phyloP scores from a whole-genome alignment of 2,113 vertebrate genomes.

The Platichthys flesus region DNA sequence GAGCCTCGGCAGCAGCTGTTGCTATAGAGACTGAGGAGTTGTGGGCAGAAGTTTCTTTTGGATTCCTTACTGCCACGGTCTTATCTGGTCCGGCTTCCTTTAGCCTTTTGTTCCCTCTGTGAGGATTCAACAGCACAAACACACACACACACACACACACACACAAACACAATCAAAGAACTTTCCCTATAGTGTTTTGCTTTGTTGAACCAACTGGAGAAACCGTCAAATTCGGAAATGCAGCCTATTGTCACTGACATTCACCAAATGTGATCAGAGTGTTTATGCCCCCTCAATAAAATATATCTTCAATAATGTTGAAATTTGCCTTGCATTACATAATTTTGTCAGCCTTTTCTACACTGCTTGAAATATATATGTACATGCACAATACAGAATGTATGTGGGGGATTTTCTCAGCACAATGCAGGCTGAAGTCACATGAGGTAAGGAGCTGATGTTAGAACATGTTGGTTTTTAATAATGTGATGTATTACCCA shows the following conservation, averaged over 20 bases:
- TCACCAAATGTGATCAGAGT: too few relatives aligned
- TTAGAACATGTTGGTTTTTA: not conserved
- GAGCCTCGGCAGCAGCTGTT: slow-evolving; percentile 69
- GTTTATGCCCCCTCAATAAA: not conserved
- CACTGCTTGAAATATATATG: too few relatives aligned
- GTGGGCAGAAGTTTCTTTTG: slow-evolving; percentile 65
- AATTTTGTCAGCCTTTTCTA: not conserved
- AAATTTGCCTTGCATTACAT: not conserved
- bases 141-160: not conserved
- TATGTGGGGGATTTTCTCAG: too few relatives aligned
- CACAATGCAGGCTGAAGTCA: not conserved
- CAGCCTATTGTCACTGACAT: not conserved
- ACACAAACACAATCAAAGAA: slow-evolving; percentile 1
- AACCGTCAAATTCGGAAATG: not conserved
- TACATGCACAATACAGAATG: too few relatives aligned
- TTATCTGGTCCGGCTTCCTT: slow-evolving; percentile 41
- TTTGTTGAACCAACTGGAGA: not conserved
- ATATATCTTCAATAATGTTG: not conserved
- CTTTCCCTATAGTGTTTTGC: not conserved
- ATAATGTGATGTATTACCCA: not conserved
- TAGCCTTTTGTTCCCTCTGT: slow-evolving; percentile 42
- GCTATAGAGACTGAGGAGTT: slow-evolving; percentile 77
- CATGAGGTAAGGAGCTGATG: not conserved
- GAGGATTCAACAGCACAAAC: slow-evolving; percentile 30
- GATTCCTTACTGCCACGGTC: slow-evolving; percentile 27